Evolutionary conservation across 2,113 vertebrate genomes (phyloP).

Genomic region (Aptenodytes forsteri): DNA sequence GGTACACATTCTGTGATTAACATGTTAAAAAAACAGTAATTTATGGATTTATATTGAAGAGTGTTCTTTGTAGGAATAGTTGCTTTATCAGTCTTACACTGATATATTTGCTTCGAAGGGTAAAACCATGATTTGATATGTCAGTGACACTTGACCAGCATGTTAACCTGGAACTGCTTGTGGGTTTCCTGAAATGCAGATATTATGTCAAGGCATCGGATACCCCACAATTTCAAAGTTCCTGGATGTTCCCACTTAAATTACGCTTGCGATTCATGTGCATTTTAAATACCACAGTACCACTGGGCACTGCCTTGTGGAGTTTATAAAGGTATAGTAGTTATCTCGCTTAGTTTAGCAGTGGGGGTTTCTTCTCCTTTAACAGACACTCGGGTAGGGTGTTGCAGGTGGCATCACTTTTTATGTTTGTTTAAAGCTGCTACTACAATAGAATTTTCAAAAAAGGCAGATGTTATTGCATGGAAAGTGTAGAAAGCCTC

Average conservation of each 20-base stretch:
- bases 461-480: background rate
- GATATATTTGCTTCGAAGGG: rapidly evolving
- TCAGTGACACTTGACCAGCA: background rate
- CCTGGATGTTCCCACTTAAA: background rate
- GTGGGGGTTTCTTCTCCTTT: background rate
- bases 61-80: background rate
- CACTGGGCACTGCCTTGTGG: background rate
- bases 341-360: background rate
- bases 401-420: background rate
- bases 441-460: background rate
- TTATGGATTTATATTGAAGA: background rate
- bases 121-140: background rate
- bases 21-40: rapidly evolving
- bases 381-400: rapidly evolving
- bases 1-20: background rate
- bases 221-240: background rate
- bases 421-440: background rate
- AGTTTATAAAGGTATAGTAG: background rate
- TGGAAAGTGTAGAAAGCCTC: background rate
- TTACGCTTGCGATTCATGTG: background rate
- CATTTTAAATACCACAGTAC: background rate
- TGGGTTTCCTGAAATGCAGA: background rate
- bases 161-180: background rate
- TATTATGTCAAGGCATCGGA: background rate
- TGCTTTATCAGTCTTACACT: background rate